Conservation (phyloP, 2,888 invertebrate genomes). For the Thecocarcelia acutangulata region DNA sequence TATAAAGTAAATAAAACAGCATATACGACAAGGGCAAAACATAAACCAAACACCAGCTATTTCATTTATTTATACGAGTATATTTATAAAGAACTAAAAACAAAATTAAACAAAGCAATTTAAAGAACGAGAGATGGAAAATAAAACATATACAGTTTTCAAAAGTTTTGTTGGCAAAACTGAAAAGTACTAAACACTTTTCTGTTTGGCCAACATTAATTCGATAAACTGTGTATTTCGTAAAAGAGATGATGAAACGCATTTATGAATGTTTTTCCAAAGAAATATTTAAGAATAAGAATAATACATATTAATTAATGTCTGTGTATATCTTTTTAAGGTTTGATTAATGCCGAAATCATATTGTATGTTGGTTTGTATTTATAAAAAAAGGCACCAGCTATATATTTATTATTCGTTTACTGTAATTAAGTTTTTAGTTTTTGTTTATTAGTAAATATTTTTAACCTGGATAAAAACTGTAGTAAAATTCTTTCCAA, state of each 20-base stretch:
- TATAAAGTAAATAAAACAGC: not conserved
- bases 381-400: constrained; percentile 12
- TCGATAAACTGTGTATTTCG: not conserved
- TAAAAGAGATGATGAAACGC: constrained; percentile 20
- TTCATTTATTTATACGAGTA: not conserved
- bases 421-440: constrained; percentile 5
- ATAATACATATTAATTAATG: not conserved
- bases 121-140: too few species aligned
- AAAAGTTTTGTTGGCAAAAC: constrained; percentile 24
- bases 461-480: constrained; percentile 95
- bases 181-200: not conserved
- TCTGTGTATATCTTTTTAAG: constrained; percentile 2
- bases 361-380: not conserved
- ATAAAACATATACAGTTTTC: not conserved
- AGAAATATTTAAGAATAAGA: not conserved
- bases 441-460: constrained; percentile 46
- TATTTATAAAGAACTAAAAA: constrained; percentile 3
- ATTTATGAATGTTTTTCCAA: constrained; percentile 1
- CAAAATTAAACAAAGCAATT: not conserved
- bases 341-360: too few species aligned
- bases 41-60: constrained; percentile 27
- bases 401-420: not conserved
- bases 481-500: constrained; percentile 99
- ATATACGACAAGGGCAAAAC: not conserved
- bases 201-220: too few species aligned